phyloP scores from a whole-genome alignment of 2,113 vertebrate species.

The Fregata magnificens region DNA sequence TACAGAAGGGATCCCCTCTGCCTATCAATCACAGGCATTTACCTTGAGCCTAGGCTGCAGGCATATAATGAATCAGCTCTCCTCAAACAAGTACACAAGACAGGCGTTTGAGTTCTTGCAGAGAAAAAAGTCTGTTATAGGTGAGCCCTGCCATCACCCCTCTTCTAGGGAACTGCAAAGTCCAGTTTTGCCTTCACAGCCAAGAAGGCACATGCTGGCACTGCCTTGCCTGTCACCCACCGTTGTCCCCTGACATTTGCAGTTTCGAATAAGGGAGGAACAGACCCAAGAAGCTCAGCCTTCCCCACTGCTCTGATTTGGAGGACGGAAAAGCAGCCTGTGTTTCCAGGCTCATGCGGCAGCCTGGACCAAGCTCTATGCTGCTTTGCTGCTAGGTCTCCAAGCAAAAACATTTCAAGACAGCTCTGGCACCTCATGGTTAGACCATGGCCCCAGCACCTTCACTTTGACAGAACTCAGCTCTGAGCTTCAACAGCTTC shows the following conservation, averaged over 20 bases:
- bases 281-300: neutral
- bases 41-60: neutral
- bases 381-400: neutral
- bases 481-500: neutral
- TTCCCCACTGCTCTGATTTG: neutral
- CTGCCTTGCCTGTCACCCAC: neutral
- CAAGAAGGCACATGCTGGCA: neutral
- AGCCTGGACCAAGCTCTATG: neutral
- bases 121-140: neutral
- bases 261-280: neutral
- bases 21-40: fast-evolving
- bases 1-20: neutral
- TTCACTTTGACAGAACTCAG: neutral
- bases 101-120: neutral
- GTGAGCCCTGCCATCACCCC: neutral
- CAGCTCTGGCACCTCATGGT: neutral
- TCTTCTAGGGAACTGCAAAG: neutral
- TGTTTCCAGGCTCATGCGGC: neutral
- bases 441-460: fast-evolving
- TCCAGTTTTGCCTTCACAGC: neutral
- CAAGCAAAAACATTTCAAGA: neutral
- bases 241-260: neutral
- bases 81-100: neutral
- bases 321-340: neutral
- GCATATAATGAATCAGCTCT: neutral